phyloP scores from a whole-genome alignment of 2,113 vertebrate species.

The Lophochroa leadbeateri region DNA sequence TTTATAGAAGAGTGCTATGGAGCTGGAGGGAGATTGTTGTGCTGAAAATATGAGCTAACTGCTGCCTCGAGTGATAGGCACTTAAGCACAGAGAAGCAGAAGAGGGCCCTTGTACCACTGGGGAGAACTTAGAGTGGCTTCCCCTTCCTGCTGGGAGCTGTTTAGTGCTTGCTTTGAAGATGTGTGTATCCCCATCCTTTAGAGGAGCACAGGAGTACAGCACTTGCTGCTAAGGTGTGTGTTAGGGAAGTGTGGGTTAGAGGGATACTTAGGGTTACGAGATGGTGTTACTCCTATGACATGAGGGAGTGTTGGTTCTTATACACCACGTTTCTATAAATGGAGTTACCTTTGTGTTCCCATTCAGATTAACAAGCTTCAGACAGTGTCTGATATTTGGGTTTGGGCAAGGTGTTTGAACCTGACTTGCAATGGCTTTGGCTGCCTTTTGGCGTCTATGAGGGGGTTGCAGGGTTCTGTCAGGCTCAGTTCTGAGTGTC shows the following conservation, averaged over 20 bases:
- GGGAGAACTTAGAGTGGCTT: neutral
- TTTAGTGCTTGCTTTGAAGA: neutral
- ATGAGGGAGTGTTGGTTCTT: neutral
- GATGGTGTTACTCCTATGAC: neutral
- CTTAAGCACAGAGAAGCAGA: too few species aligned
- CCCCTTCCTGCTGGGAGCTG: neutral
- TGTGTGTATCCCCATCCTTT: neutral
- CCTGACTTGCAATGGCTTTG: too few species aligned
- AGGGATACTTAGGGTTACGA: neutral
- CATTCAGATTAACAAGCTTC: neutral
- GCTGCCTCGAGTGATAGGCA: neutral
- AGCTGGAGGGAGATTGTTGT: neutral
- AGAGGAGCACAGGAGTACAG: rapidly evolving
- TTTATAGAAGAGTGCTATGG: neutral
- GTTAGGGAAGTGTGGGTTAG: too few species aligned
- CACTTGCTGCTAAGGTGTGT: neutral
- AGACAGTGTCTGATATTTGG: neutral
- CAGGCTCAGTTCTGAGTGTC: neutral
- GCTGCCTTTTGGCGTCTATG: neutral
- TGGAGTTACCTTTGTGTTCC: neutral
- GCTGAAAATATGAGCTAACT: neutral
- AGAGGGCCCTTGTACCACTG: neutral
- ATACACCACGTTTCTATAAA: neutral
- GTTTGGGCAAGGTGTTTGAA: neutral
- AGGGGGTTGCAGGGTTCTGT: neutral